A percentile compares a stretch with the other conserved stretches of the same genome.
phyloP scores from a whole-genome alignment of 2,113 vertebrate species.

The Corythaixoides concolor region DNA sequence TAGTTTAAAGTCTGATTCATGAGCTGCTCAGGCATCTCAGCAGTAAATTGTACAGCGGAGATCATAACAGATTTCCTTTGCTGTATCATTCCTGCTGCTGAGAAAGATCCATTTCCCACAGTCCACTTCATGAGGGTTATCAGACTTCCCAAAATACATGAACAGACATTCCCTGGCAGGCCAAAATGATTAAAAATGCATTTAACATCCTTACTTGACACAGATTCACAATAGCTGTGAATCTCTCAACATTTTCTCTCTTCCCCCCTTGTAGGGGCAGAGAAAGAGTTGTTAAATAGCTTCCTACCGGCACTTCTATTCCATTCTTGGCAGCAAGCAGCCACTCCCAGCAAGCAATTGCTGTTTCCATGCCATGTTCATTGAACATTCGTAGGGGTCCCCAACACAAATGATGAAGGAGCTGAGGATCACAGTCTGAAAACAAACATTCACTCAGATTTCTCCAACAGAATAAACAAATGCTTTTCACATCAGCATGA shows the following conservation, averaged over 20 bases:
- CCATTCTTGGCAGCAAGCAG: constrained; percentile 92
- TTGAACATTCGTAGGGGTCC: constrained; percentile 94
- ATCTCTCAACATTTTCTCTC: neutral
- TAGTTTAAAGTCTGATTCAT: neutral
- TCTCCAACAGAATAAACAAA: neutral
- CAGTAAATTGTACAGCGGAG: neutral
- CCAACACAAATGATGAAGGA: constrained; percentile 95
- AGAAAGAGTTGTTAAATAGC: neutral
- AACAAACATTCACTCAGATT: constrained; percentile 39
- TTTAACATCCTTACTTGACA: neutral
- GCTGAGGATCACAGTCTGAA: constrained; percentile 89
- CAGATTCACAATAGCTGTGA: neutral
- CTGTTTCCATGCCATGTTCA: constrained; percentile 93
- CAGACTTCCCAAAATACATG: neutral
- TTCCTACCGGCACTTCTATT: constrained; percentile 90
- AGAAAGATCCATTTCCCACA: neutral
- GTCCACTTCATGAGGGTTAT: neutral
- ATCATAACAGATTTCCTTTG: neutral
- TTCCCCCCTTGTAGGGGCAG: neutral
- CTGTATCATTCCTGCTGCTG: neutral
- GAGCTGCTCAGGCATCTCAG: neutral
- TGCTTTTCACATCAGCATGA: neutral
- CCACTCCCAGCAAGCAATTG: constrained; percentile 98
- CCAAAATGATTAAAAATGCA: neutral
- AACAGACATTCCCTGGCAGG: neutral